Base-by-base conservation (phyloP, 2,113 vertebrate genomes). In the Notarius quadriscutis region DNA sequence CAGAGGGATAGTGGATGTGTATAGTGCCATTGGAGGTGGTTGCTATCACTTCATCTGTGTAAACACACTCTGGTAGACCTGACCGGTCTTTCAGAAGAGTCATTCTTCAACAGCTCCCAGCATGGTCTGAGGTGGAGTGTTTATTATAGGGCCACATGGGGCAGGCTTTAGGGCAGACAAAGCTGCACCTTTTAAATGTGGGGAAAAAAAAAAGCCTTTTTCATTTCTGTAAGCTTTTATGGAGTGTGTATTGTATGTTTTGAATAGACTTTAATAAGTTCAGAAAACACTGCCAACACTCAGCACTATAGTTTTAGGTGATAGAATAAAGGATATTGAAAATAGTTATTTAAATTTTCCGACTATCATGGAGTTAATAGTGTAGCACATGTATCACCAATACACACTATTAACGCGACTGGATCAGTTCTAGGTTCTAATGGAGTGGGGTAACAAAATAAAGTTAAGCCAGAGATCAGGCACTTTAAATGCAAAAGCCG, bases 41-140 rank as follows among this genome's bases (percentile, higher is more conserved):
- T n/a, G 48, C 86, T 89, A 83, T 88, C 55, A 67, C 71, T 72
- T 87, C 84, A 83, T 90, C 89, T 88, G 90, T 92, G 87, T 87
- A 74, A 83, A 81, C 84, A 82, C 82, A 87, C n/a, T 50, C 78
- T 50, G 81, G 84, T 41, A 79, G 75, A 82, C 75, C 71, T 83
- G 22, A 75, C 84, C 62, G 77, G 77, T 27, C 34, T 20, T 22
- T 75, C 51, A 75, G 20, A 41, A 78, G 20, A 18, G 81, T 67
- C 80, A 60, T 51, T 51, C 57, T 80, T 84, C 48, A 81, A 85
- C 51, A 53, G 63, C 57, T 63, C 81, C 53, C 48, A 69, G 20
- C 25, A 83, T 30, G n/a, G 57, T 85, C 69, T 50, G 72, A 67
- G 60, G 27, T 14, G 58, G 5, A 71, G 18, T 63, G 57, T 30